These are phyloP conservation scores for Xyrichtys novacula DNA, from an alignment of 2,797 vertebrate genomes.

Conservation along the genomic window DNA sequence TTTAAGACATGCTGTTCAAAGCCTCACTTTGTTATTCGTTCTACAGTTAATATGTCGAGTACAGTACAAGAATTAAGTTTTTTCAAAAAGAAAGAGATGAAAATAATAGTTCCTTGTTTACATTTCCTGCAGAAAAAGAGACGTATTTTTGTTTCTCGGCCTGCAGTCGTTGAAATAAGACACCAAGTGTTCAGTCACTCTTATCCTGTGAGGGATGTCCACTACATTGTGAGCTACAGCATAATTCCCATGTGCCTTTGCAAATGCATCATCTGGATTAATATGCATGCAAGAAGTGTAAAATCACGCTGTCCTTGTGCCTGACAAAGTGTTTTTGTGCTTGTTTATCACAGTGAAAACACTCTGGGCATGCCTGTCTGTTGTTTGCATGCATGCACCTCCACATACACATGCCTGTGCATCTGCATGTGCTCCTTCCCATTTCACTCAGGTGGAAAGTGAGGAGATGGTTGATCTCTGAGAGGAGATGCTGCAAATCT, in stretches of 20 bases:
- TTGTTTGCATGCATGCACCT: slow-evolving; percentile 2
- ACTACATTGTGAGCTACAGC: slow-evolving; percentile 23
- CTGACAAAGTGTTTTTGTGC: slow-evolving; percentile 30
- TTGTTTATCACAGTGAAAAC: slow-evolving; percentile 26
- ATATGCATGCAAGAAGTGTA: slow-evolving; percentile 29
- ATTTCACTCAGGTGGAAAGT: slow-evolving; percentile 71
- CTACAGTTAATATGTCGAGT: slow-evolving; percentile 28
- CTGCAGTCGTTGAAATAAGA: slow-evolving; percentile 12
- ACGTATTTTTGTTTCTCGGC: slow-evolving; percentile 24
- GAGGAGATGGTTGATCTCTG: slow-evolving; percentile 92
- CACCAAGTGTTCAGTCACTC: slow-evolving; percentile 14
- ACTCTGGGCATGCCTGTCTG: slow-evolving; percentile 1
- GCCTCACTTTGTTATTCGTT: slow-evolving; percentile 33
- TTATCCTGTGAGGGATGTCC: slow-evolving; percentile 14
- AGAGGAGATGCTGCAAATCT: slow-evolving; percentile 96
- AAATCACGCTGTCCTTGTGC: slow-evolving; percentile 4
- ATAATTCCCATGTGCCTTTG: slow-evolving; percentile 23
- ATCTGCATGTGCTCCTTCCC: not conserved
- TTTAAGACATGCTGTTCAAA: slow-evolving; percentile 41
- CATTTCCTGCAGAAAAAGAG: slow-evolving; percentile 17
- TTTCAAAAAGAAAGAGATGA: slow-evolving; percentile 8
- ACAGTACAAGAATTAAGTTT: slow-evolving; percentile 7
- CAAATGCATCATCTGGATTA: slow-evolving; percentile 11
- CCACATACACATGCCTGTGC: not conserved
- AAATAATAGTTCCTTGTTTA: slow-evolving; percentile 18